Evolutionary conservation across 2,113 vertebrate species (phyloP).

Genomic region (Piliocolobus tephrosceles): DNA sequence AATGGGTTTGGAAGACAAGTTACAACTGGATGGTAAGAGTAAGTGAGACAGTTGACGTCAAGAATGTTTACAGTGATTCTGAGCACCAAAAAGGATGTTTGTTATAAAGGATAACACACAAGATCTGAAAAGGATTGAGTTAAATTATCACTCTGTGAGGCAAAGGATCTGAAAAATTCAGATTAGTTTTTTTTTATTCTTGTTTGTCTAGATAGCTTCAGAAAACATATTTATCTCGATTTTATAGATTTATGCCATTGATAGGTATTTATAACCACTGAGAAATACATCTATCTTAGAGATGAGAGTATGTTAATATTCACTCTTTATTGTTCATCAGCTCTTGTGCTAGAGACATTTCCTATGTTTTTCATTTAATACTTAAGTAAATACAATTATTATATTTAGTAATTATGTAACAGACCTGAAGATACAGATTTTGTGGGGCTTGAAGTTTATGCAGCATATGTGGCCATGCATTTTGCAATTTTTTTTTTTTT

Average conservation of each 20-base stretch:
- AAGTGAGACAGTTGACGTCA: background rate
- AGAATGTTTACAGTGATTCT: background rate
- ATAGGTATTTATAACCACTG: background rate
- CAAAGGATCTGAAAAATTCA: slow-evolving; percentile 1
- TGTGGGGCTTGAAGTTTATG: background rate
- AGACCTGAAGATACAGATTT: background rate
- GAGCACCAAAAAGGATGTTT: background rate
- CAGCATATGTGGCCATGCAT: background rate
- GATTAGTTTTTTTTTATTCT: background rate
- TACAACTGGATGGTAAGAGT: background rate
- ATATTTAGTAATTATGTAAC: background rate
- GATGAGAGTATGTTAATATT: background rate
- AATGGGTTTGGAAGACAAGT: background rate
- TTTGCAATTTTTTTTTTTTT: background rate
- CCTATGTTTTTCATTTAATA: background rate
- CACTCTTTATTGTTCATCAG: background rate
- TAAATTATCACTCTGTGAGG: background rate
- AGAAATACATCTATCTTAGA: background rate
- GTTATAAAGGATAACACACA: background rate
- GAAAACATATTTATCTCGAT: background rate
- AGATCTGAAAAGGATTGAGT: background rate
- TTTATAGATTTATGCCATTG: background rate
- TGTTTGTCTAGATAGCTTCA: background rate
- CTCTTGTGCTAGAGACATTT: background rate
- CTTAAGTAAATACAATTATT: background rate